Conservation (phyloP, 2,888 invertebrate genomes). For the Meandrusa payeni region DNA sequence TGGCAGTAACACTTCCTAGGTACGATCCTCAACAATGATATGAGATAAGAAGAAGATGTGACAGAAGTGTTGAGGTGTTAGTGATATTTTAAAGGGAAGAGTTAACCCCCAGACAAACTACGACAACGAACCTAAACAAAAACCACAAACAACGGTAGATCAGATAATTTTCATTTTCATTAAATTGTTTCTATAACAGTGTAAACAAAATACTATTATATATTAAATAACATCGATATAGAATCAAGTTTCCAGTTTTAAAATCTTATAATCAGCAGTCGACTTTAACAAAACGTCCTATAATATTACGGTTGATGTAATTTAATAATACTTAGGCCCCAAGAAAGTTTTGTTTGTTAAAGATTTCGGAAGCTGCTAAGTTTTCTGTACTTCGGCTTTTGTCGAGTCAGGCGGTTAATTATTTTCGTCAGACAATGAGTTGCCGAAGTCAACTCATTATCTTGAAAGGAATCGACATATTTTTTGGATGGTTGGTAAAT, state of each 20-base stretch:
- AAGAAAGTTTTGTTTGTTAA: conserved; percentile 34
- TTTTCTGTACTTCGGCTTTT: conserved; percentile 46
- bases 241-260: neutral
- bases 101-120: too few relatives aligned
- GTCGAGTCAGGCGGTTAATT: conserved; percentile 75
- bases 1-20: too few relatives aligned
- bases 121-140: too few relatives aligned
- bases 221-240: too few relatives aligned
- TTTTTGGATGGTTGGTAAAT: conserved; percentile 33
- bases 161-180: too few relatives aligned
- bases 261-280: conserved; percentile 3
- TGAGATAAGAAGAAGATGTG: too few relatives aligned
- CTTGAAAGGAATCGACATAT: conserved; percentile 47
- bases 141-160: too few relatives aligned
- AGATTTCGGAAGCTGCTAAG: conserved; percentile 46
- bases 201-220: too few relatives aligned
- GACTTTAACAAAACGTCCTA: conserved; percentile 1
- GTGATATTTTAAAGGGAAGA: too few relatives aligned
- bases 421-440: conserved; percentile 69
- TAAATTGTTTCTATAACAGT: too few relatives aligned
- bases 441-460: conserved; percentile 57
- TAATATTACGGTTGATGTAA: conserved; percentile 30
- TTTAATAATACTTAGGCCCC: conserved; percentile 35
- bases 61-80: too few relatives aligned
- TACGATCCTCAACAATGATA: too few relatives aligned